Base-by-base conservation (phyloP, 2,113 vertebrate species). In the Mormoops blainvillei region DNA sequence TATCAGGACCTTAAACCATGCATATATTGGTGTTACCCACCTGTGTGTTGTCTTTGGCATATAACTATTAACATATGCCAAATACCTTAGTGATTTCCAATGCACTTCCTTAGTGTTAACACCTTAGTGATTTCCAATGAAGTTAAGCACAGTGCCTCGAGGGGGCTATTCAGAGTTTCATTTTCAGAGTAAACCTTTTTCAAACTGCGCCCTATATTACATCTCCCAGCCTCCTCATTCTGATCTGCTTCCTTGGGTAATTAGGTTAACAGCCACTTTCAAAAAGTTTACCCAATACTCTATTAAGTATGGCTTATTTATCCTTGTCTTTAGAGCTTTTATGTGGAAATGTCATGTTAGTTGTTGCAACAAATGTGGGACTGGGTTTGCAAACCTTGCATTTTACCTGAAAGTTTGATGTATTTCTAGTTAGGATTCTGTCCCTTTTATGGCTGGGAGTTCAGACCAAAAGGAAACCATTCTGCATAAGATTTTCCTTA, bases 391-490 rank as follows among this genome's bases (percentile, higher is more conserved):
- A n/a, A 82, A 86, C 28, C n/a, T 77, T 71, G 36, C 63, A 33
- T 85, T 95, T 76, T 18, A 48, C 95, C 36, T 82, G 54, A 73
- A 95, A 74, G n/a, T 61, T 26, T 63, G 71, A 50, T 78, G 48
- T 26, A 83, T 8, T 56, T 50, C 14, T 15, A 19, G 12, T 15
- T 89, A 56, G 74, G 71, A 83, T 81, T 80, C 48, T 92, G 33
- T 88, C 71, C 52, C 41, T 89, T 94, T 83, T 89, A 95, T 9
- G 56, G 41, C 26, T 87, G 36, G 41, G 43, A 58, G 52, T 71
- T 91, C 41, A 82, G 61, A 63, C 33, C 71, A 91, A 94, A 94
- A 90, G 83, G 61, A 97, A 87, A 89, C 26, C 48, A 68, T 89
- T 94, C 41, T 68, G n/a, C 88, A 33, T 70, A 95, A 68, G 86